These are phyloP conservation scores for Diplazon laetatorius DNA, from an alignment of 2,888 invertebrate genomes.

Conservation along the genomic window DNA sequence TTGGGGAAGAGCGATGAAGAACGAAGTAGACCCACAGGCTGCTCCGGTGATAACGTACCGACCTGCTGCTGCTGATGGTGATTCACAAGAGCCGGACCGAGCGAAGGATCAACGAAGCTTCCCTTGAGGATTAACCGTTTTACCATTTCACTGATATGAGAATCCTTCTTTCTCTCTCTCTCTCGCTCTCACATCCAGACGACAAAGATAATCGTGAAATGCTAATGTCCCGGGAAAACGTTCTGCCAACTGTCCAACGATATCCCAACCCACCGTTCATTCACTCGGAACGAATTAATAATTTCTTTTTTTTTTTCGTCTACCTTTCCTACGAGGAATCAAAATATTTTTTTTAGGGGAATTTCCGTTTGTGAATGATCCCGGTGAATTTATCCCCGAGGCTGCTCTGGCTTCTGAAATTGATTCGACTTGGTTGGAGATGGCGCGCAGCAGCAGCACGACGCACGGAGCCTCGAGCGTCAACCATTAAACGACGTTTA, in stretches of 20 bases:
- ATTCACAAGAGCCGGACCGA: conserved; percentile 17
- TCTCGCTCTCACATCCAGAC: conserved; percentile 3
- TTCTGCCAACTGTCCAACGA: background rate
- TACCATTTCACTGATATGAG: conserved; percentile 19
- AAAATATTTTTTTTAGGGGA: conserved; percentile 40
- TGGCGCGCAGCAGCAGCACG: background rate
- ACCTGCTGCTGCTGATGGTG: no score
- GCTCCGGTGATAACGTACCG: conserved; percentile 28
- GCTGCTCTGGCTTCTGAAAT: conserved; percentile 41
- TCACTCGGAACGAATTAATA: conserved; percentile 3
- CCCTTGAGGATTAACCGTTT: conserved; percentile 36
- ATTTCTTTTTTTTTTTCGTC: conserved; percentile 2
- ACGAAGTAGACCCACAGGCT: conserved; percentile 39
- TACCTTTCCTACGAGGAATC: conserved; percentile 8
- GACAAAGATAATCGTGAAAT: conserved; percentile 20
- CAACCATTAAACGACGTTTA: conserved; percentile 70
- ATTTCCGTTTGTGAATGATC: conserved; percentile 42
- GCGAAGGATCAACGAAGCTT: conserved; percentile 29
- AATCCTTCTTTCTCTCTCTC: conserved; percentile 10
- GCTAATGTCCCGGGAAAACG: background rate
- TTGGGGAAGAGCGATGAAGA: conserved; percentile 46
- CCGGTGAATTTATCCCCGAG: no score
- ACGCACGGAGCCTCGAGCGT: conserved; percentile 55
- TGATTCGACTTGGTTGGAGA: conserved; percentile 35
- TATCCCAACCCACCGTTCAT: background rate